Percentiles rank a stretch among this genome's conserved stretches.
Conservation (phyloP, 2,888 invertebrate species). For the Acanthosepion lycidas region DNA sequence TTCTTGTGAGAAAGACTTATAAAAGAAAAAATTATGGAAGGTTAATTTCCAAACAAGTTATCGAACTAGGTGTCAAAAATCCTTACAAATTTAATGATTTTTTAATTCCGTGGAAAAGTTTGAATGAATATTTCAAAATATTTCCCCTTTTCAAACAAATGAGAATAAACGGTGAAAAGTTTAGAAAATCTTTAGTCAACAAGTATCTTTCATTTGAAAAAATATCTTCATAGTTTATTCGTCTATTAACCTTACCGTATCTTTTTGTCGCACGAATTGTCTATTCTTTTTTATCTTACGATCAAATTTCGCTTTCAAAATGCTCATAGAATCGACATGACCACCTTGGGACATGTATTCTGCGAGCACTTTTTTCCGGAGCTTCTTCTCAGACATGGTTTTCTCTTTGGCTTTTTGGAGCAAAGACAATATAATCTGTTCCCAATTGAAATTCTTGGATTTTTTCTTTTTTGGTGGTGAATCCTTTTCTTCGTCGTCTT, state of each 20-base stretch:
- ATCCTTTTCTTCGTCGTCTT: conserved; percentile 48
- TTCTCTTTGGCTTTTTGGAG: conserved; percentile 79
- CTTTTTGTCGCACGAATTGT: conserved; percentile 61
- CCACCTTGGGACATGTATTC: conserved; percentile 64
- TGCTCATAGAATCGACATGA: conserved; percentile 60
- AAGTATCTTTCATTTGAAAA: no score
- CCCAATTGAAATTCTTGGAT: conserved; percentile 68
- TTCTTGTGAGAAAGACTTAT: no score
- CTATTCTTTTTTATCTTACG: conserved; percentile 65
- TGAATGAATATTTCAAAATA: no score
- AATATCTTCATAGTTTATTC: background rate
- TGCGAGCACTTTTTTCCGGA: conserved; percentile 83
- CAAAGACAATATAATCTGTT: conserved; percentile 68
- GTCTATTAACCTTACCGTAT: conserved; percentile 59
- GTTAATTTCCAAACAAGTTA: no score
- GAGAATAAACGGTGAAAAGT: no score
- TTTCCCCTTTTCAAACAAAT: no score
- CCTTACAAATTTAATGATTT: no score
- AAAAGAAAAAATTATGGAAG: no score
- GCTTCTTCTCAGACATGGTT: conserved; percentile 81
- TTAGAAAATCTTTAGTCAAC: background rate
- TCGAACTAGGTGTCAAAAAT: no score
- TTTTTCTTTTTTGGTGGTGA: conserved; percentile 41
- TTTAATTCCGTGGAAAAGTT: no score
- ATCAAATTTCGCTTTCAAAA: conserved; percentile 63